Conservation (phyloP, 2,113 vertebrate species). For the Eulacestoma nigropectus region DNA sequence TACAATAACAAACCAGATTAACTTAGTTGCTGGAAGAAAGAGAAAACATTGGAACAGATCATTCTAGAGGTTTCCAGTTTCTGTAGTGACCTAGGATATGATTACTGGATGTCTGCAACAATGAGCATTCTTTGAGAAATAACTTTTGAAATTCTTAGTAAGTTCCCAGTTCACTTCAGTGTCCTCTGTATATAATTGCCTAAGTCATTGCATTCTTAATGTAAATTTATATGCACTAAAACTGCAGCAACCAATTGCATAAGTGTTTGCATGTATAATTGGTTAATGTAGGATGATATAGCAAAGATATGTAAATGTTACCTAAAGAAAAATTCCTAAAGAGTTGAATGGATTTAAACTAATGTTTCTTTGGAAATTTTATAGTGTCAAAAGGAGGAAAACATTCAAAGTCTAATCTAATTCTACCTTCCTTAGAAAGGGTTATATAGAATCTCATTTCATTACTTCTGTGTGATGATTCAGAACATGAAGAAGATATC, state of each 20-base stretch:
- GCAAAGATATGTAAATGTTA: neutral
- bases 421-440: neutral
- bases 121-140: neutral
- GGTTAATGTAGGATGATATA: neutral
- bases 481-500: neutral
- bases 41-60: accelerated
- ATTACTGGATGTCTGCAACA: neutral
- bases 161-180: neutral
- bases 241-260: neutral
- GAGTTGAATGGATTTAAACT: neutral
- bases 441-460: neutral
- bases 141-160: neutral
- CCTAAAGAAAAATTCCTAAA: neutral
- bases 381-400: neutral
- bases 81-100: neutral
- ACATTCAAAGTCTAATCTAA: neutral
- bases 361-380: neutral
- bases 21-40: neutral
- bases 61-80: neutral
- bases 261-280: neutral
- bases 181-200: neutral
- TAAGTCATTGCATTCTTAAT: neutral
- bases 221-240: neutral
- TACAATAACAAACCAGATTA: neutral
- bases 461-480: neutral